Base-by-base conservation (phyloP, 2,113 vertebrate species). In the Sinocyclocheilus rhinocerous region DNA sequence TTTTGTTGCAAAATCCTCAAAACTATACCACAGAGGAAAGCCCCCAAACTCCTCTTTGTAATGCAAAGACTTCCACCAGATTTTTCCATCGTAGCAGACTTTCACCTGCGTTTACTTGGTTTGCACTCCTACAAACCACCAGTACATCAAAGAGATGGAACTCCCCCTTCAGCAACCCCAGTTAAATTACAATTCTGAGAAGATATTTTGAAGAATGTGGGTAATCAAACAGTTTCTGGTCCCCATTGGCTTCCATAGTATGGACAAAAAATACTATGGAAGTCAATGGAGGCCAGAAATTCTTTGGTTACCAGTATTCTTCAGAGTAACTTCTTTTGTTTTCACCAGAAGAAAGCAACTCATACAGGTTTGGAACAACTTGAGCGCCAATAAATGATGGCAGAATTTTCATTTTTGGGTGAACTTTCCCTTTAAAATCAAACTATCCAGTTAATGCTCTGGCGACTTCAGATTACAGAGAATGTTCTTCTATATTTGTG, bases 111-210 rank as follows among this genome's bases (percentile, higher is more conserved):
- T 50, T 50, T 50, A 13, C 12, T 50, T 50, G 48, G 11, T 72
- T 48, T 16, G 18, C 24, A 10, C 57, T 75, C 4, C 33, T 69
- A 57, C 61, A 75, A 70, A 59, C 26, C 72, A 13, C 3, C 48
- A 50, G 48, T 12, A 45, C 5, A 76, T 81, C 70, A 81, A 76
- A 88, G 33, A 85, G 16, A 67, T 24, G 57, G 18, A 80, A 76
- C 24, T 76, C 63, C 83, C 55, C 63, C 39, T 39, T 52, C 36
- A 11, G 42, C 42, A 69, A 16, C 42, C 48, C 48, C 48, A 13
- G 0, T 50, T 50, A 50, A 48, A 48, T 3, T 11, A 13, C 48
- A 48, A 13, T 4, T 48, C 48, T 3, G 48, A 48, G 2, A 48
- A 48, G 2, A 12, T 11, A 12, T 48, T 13, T 76, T 24, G 15